phyloP scores from a whole-genome alignment of 2,888 invertebrate genomes.

The Amblyteles armatorius region DNA sequence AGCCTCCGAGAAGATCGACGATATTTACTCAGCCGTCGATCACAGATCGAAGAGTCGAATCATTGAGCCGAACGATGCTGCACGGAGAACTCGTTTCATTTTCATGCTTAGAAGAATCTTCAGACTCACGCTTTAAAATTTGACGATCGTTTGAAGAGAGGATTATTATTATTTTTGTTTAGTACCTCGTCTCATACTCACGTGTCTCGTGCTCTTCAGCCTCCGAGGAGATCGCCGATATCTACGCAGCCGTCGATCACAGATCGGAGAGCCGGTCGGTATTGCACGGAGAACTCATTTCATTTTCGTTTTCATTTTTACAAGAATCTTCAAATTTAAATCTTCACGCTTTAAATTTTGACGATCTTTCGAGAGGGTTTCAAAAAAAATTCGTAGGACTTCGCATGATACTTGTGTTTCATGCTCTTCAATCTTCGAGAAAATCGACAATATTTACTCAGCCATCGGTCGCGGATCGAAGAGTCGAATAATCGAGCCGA shows the following conservation, averaged over 20 bases:
- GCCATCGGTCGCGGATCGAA: background rate
- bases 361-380: background rate
- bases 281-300: too few relatives aligned
- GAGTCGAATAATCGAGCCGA: background rate
- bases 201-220: background rate
- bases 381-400: background rate
- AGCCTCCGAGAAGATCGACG: background rate
- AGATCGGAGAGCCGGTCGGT: background rate
- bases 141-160: conserved; percentile 1
- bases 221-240: conserved; percentile 13
- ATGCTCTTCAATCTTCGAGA: conserved; percentile 8
- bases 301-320: background rate
- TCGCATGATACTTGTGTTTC: conserved; percentile 12
- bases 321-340: background rate
- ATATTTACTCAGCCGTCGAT: conserved; percentile 31
- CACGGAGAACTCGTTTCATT: too few relatives aligned
- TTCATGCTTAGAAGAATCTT: background rate
- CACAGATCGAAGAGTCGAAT: conserved; percentile 1
- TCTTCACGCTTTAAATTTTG: background rate
- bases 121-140: background rate
- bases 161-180: background rate
- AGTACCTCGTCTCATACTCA: conserved; percentile 21
- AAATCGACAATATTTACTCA: too few relatives aligned
- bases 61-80: too few relatives aligned
- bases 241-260: conserved; percentile 22